Evolutionary conservation across 2,113 vertebrate species (phyloP).

Genomic region (Myotis yumanensis): DNA sequence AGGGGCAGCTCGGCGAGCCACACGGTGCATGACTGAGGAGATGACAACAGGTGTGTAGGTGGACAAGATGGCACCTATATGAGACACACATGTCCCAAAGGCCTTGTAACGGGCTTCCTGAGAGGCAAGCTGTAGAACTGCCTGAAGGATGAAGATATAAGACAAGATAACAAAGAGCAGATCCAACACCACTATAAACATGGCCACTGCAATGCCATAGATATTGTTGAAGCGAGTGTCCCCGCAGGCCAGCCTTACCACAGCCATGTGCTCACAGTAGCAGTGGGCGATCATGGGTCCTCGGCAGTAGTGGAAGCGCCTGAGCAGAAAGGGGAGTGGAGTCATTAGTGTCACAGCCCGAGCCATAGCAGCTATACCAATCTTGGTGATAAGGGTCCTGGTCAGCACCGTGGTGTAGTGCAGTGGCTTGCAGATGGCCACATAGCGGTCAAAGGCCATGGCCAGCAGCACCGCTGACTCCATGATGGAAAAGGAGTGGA

Average conservation of each 20-base stretch:
- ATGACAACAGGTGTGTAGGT: slow-evolving; percentile 71
- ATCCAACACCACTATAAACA: slow-evolving; percentile 71
- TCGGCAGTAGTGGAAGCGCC: slow-evolving; percentile 60
- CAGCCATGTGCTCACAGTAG: slow-evolving; percentile 76
- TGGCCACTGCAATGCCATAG: slow-evolving; percentile 71
- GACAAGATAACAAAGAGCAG: slow-evolving; percentile 67
- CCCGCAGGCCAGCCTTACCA: slow-evolving; percentile 73
- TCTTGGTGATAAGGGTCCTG: slow-evolving; percentile 23
- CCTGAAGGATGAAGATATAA: slow-evolving; percentile 65
- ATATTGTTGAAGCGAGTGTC: slow-evolving; percentile 70
- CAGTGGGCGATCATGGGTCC: slow-evolving; percentile 63
- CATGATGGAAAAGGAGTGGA: slow-evolving; percentile 28
- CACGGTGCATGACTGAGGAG: slow-evolving; percentile 73
- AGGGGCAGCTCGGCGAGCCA: slow-evolving; percentile 36
- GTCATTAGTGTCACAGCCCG: slow-evolving; percentile 57
- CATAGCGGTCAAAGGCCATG: slow-evolving; percentile 70
- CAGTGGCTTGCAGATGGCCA: slow-evolving; percentile 76
- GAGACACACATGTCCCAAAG: slow-evolving; percentile 77
- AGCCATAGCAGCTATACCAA: slow-evolving; percentile 46
- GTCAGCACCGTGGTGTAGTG: slow-evolving; percentile 69
- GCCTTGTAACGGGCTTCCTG: slow-evolving; percentile 63
- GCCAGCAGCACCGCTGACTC: not conserved
- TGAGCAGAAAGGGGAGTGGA: slow-evolving; percentile 71
- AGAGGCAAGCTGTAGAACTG: slow-evolving; percentile 64
- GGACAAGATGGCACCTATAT: slow-evolving; percentile 72